phyloP scores from a whole-genome alignment of 2,113 vertebrate genomes.

The Patagioenas fasciata region DNA sequence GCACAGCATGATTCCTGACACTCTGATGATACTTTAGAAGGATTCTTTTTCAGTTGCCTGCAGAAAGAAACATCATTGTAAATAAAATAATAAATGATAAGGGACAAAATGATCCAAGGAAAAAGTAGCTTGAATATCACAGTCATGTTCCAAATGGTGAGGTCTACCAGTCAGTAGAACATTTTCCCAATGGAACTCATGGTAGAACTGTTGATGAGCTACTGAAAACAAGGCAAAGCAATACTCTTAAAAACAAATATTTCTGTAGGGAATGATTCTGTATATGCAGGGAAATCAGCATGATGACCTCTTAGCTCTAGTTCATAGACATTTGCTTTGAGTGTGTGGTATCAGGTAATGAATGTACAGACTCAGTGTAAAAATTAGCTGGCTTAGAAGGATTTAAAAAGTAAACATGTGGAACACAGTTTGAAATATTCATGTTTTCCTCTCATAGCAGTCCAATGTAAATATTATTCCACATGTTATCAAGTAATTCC shows the following conservation, averaged over 20 bases:
- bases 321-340: slow-evolving; percentile 31
- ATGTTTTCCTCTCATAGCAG: slow-evolving; percentile 60
- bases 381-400: slow-evolving; percentile 69
- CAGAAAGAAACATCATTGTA: neutral
- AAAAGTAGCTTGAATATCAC: neutral
- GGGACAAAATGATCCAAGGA: neutral
- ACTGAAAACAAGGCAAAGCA: neutral
- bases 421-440: slow-evolving; percentile 70
- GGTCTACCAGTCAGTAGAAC: neutral
- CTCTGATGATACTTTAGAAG: neutral
- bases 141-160: neutral
- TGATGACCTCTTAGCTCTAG: slow-evolving; percentile 26
- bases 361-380: slow-evolving; percentile 47
- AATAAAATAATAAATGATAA: neutral
- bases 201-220: neutral
- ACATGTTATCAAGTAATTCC: slow-evolving; percentile 73
- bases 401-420: slow-evolving; percentile 72
- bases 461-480: slow-evolving; percentile 73
- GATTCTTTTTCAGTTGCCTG: neutral
- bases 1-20: neutral
- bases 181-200: neutral
- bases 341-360: slow-evolving; percentile 39
- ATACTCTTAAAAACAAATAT: slow-evolving; percentile 7
- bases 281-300: neutral
- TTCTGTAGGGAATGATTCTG: slow-evolving; percentile 1